Conservation (phyloP, 2,888 invertebrate genomes). For the Pterostichus niger region DNA sequence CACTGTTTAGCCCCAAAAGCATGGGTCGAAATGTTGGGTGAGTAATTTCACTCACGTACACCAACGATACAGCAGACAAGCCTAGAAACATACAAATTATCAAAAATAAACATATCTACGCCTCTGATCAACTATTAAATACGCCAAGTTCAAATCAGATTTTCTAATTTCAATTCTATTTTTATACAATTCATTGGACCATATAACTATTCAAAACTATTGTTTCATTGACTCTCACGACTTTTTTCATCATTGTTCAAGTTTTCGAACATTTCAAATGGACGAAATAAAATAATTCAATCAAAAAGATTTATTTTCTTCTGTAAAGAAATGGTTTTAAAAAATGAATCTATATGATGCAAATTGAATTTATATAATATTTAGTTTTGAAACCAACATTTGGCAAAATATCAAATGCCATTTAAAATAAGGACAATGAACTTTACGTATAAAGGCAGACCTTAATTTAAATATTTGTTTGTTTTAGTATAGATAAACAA, state of each 20-base stretch:
- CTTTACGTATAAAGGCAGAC: not conserved
- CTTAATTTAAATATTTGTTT: too few species aligned
- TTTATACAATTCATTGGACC: constrained; percentile 12
- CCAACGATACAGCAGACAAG: constrained; percentile 78
- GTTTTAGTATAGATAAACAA: not conserved
- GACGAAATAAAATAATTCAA: too few species aligned
- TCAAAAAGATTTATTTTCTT: too few species aligned
- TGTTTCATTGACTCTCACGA: not conserved
- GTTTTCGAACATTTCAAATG: not conserved
- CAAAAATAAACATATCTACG: constrained; percentile 54
- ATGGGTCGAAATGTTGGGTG: constrained; percentile 79
- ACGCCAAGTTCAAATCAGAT: too few species aligned
- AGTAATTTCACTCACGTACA: constrained; percentile 81
- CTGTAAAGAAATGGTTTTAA: too few species aligned
- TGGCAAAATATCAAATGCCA: not conserved
- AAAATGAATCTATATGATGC: too few species aligned
- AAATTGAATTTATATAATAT: too few species aligned
- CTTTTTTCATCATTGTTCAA: not conserved
- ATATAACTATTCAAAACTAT: not conserved
- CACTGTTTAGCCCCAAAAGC: constrained; percentile 80
- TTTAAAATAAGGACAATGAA: not conserved
- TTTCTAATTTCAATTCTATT: constrained; percentile 6
- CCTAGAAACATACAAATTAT: constrained; percentile 72
- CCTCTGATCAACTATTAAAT: not conserved
- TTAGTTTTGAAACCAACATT: not conserved